phyloP scores from a whole-genome alignment of 2,888 invertebrate species.

The Microctonus hyperodae region DNA sequence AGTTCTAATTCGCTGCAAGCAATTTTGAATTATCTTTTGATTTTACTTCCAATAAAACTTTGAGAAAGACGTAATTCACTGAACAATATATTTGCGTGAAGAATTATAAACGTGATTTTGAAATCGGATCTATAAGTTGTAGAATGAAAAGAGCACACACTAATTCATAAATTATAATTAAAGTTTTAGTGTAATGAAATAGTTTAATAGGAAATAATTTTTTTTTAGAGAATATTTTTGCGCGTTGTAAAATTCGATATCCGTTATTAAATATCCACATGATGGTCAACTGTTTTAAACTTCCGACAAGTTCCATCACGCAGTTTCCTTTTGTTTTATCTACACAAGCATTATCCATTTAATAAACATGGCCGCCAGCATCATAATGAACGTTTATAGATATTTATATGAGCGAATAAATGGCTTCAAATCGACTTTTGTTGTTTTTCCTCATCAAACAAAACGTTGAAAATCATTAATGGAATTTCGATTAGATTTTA shows the following conservation, averaged over 20 bases:
- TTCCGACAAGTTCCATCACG: conserved; percentile 20
- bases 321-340: not conserved
- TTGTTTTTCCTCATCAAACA: not conserved
- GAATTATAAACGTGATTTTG: not conserved
- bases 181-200: not conserved
- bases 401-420: not conserved
- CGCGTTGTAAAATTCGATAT: conserved; percentile 21
- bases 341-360: conserved; percentile 5
- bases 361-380: not conserved
- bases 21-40: not conserved
- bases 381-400: not conserved
- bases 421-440: not conserved
- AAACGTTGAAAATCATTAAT: not conserved
- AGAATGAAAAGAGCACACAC: not conserved
- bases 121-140: not conserved
- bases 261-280: conserved; percentile 13
- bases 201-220: not conserved
- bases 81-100: not conserved
- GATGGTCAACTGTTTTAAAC: conserved; percentile 10
- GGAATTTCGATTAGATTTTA: not conserved
- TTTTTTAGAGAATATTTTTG: not conserved
- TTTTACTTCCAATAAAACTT: not conserved
- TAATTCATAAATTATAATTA: not conserved
- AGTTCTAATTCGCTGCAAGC: not conserved
- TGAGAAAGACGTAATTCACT: not conserved